Evolutionary conservation across 2,888 invertebrate genomes (phyloP), one percentile per base, ranked within the genome.

Genomic region (Agonum fuliginosum): DNA sequence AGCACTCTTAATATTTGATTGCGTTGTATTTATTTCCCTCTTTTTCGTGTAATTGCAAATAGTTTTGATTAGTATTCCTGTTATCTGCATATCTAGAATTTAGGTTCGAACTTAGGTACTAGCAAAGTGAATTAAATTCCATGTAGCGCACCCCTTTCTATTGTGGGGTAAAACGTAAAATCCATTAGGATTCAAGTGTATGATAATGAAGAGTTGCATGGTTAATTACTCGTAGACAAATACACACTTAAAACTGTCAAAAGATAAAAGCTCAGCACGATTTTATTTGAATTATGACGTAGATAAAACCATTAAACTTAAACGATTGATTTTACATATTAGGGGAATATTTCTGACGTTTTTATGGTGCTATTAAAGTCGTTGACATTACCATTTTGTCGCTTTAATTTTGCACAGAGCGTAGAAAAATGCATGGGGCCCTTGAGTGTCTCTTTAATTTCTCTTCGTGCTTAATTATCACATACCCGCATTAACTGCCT

Each of bases 131-230:
- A 54, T 54, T 54, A 54, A 54, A 54, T 54, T 54, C 20, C 12
- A 24, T 20, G 54, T 62, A 24, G 6, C 27, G 12, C 27, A 62
- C 58, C 58, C 27, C 17, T 27, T 58, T 17, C 34, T 27, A 34
- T 19, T 62, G 58, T 30, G 30, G 58, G 54, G 12, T 46, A 19
- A 27, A 62, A 30, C 30, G 30, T 30, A 19, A 17, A 62, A 62
- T 62, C 30, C 30, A 62, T 62, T 62, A 62, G 30, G 27, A 30
- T 30, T 62, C 30, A 62, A 62, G 58, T 30, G 30, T 62, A 62
- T 62, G 30, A 62, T 62, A 62, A 62, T 30, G 58, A 62, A 62
- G 30, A 62, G 30, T 62, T 62, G 58, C 58, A 62, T 62, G 58
- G 58, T 14, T 62, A 62, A 62, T 62, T 62, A 62, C 30, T 30